Percentiles rank a stretch among this genome's conserved stretches.
phyloP scores from a whole-genome alignment of 2,113 vertebrate genomes.

The Ptyas mucosa region DNA sequence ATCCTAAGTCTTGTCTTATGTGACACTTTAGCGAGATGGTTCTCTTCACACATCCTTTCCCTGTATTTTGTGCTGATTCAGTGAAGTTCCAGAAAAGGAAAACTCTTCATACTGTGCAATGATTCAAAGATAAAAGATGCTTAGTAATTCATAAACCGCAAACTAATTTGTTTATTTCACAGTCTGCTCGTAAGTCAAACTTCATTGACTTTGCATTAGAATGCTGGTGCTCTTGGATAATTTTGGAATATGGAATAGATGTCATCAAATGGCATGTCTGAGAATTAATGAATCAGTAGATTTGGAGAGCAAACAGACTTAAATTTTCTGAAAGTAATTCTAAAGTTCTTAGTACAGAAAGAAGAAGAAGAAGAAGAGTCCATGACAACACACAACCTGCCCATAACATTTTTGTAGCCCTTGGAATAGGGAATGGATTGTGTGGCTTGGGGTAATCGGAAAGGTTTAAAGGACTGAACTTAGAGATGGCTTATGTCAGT shows the following conservation, averaged over 20 bases:
- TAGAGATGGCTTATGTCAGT: neutral
- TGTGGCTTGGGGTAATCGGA: neutral
- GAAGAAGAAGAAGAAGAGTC: neutral
- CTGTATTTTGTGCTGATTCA: neutral
- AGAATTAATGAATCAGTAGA: neutral
- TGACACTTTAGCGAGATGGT: neutral
- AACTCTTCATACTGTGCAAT: neutral
- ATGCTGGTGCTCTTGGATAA: neutral
- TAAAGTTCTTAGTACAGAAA: neutral
- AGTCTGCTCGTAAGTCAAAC: neutral
- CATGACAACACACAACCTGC: neutral
- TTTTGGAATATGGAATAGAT: neutral
- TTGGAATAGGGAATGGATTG: neutral
- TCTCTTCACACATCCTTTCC: neutral
- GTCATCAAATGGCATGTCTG: neutral
- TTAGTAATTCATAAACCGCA: neutral
- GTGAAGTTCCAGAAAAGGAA: neutral
- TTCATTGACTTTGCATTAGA: neutral
- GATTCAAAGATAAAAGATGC: neutral
- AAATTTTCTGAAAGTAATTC: neutral
- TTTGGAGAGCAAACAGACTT: neutral
- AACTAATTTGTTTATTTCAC: neutral
- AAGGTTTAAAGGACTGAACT: neutral
- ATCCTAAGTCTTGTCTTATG: slow-evolving; percentile 7
- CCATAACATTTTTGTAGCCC: neutral